Evolutionary conservation across 2,888 invertebrate genomes (phyloP).

Genomic region (Drosophila limbata): DNA sequence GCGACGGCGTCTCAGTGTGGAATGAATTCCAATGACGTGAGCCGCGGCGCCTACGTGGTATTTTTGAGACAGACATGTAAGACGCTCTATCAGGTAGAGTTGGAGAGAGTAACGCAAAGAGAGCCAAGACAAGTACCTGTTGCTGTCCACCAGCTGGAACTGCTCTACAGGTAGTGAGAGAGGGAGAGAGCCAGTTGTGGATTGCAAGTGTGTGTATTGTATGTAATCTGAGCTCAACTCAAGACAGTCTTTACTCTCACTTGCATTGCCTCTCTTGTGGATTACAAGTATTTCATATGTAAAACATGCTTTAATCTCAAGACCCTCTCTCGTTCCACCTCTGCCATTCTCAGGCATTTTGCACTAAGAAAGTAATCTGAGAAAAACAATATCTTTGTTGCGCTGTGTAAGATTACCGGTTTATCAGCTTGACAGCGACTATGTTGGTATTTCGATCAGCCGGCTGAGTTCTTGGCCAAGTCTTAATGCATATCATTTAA

Average conservation of each 20-base stretch:
- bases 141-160: conserved; percentile 50
- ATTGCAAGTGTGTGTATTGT: conserved; percentile 49
- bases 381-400: conserved; percentile 35
- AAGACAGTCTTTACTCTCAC: neutral
- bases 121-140: conserved; percentile 50
- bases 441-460: conserved; percentile 53
- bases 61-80: conserved; percentile 30
- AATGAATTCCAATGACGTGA: conserved; percentile 68
- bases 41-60: conserved; percentile 64
- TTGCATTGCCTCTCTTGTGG: conserved; percentile 19
- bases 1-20: conserved; percentile 79
- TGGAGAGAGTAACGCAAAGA: conserved; percentile 3
- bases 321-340: neutral
- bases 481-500: conserved; percentile 38
- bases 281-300: conserved; percentile 8
- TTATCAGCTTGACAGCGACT: conserved; percentile 48
- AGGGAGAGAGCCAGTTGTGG: conserved; percentile 39
- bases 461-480: conserved; percentile 43
- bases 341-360: conserved; percentile 1
- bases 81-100: conserved; percentile 31
- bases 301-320: conserved; percentile 2
- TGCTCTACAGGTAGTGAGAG: conserved; percentile 29
- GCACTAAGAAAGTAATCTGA: conserved; percentile 19
- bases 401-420: conserved; percentile 57
- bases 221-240: conserved; percentile 3